Evolutionary conservation across 2,888 invertebrate species (phyloP).

Genomic region (Panopea generosa): DNA sequence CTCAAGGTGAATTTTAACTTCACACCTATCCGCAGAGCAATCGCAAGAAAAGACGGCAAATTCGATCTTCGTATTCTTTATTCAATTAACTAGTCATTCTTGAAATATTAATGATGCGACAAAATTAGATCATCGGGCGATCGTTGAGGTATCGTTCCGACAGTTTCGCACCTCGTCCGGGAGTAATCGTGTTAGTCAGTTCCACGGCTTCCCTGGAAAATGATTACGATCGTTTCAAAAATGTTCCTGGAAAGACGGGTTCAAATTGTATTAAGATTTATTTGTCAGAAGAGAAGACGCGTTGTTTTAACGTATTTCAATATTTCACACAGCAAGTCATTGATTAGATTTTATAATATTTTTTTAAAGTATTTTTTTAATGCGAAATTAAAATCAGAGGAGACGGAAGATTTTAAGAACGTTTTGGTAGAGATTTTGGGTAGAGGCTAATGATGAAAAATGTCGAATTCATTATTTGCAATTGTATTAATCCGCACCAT

Average conservation of each 20-base stretch:
- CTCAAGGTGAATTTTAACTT: slow-evolving; percentile 76
- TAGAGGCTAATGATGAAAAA: too few species aligned
- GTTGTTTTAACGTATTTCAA: too few species aligned
- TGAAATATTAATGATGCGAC: slow-evolving; percentile 75
- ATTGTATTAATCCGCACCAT: too few species aligned
- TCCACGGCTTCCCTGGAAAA: slow-evolving; percentile 49
- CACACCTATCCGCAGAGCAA: slow-evolving; percentile 66
- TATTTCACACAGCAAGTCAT: too few species aligned
- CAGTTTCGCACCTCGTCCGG: slow-evolving; percentile 70
- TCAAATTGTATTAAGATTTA: slow-evolving; percentile 61
- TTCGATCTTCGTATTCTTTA: slow-evolving; percentile 68
- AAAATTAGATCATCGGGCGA: slow-evolving; percentile 73
- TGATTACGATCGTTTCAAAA: slow-evolving; percentile 45
- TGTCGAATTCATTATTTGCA: too few species aligned
- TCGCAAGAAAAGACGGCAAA: slow-evolving; percentile 67
- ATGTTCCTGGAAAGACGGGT: slow-evolving; percentile 41
- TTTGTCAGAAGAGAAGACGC: slow-evolving; percentile 26
- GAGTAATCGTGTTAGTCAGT: slow-evolving; percentile 73
- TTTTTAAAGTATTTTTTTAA: too few species aligned
- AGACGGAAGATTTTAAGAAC: too few species aligned
- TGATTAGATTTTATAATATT: too few species aligned
- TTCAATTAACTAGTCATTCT: slow-evolving; percentile 72
- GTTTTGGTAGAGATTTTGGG: too few species aligned
- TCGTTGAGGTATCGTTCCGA: slow-evolving; percentile 69
- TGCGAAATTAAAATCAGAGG: too few species aligned